These are phyloP conservation scores for Lepilemur ruficaudatus DNA, from an alignment of 2,797 vertebrate genomes.

Conservation along the genomic window DNA sequence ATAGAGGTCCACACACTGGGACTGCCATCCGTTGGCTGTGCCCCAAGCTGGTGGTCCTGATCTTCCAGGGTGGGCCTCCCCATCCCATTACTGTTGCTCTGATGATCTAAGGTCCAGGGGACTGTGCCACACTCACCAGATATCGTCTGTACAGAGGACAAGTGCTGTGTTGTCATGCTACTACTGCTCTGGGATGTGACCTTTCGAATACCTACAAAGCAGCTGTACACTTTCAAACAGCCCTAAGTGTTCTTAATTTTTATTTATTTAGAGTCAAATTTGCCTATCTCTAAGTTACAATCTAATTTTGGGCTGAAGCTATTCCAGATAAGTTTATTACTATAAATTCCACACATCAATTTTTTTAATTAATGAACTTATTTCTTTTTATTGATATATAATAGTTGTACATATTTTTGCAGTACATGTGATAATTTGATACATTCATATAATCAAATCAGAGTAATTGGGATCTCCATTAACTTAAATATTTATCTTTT, in stretches of 20 bases:
- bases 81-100: neutral
- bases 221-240: neutral
- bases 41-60: neutral
- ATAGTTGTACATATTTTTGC: neutral
- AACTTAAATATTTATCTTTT: neutral
- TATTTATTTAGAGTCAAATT: neutral
- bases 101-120: neutral
- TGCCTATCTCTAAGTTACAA: neutral
- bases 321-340: neutral
- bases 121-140: neutral
- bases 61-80: neutral
- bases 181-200: neutral
- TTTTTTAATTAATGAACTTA: neutral
- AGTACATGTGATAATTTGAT: neutral
- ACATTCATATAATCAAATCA: neutral
- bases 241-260: neutral
- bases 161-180: neutral
- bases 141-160: neutral
- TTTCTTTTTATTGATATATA: neutral
- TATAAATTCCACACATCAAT: neutral
- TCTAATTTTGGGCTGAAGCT: neutral
- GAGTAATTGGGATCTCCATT: neutral
- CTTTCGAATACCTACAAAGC: neutral
- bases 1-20: neutral
- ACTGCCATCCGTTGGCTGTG: neutral